Conservation (phyloP, 2,888 invertebrate genomes). For the Tupiocoris notatus region DNA sequence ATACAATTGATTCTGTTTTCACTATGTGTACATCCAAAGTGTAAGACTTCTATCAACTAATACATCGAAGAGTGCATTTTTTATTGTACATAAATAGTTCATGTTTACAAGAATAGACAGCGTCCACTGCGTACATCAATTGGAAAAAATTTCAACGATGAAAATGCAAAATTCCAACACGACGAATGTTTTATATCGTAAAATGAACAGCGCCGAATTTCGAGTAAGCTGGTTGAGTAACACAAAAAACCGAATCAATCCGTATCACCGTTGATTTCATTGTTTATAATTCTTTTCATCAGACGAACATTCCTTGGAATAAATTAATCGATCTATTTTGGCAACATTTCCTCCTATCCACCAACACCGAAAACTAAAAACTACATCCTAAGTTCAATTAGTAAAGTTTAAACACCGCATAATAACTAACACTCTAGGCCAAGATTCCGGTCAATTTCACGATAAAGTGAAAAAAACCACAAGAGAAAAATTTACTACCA, state of each 20-base stretch:
- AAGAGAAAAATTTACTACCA: too few species aligned
- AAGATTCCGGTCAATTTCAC: neutral
- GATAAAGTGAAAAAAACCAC: too few species aligned
- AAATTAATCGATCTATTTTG: constrained; percentile 33
- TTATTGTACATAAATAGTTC: neutral
- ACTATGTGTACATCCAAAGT: constrained; percentile 23
- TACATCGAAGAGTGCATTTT: neutral
- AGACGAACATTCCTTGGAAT: neutral
- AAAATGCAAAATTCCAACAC: neutral
- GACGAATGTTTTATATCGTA: too few species aligned
- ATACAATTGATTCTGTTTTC: constrained; percentile 14
- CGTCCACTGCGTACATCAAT: neutral
- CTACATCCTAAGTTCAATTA: constrained; percentile 20
- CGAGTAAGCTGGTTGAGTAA: too few species aligned
- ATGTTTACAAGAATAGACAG: neutral
- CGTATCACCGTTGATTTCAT: too few species aligned
- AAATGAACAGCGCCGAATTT: too few species aligned
- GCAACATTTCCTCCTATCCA: constrained; percentile 30
- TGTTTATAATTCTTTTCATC: too few species aligned
- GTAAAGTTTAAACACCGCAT: constrained; percentile 34
- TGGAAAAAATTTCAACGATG: neutral
- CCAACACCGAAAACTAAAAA: constrained; percentile 26
- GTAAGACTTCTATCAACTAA: constrained; percentile 27
- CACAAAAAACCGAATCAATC: too few species aligned
- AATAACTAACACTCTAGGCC: constrained; percentile 32